Percentiles rank a stretch among this genome's conserved stretches.
These are phyloP conservation scores for Torymus texanus DNA, from an alignment of 2,888 invertebrate species.

Conservation along the genomic window DNA sequence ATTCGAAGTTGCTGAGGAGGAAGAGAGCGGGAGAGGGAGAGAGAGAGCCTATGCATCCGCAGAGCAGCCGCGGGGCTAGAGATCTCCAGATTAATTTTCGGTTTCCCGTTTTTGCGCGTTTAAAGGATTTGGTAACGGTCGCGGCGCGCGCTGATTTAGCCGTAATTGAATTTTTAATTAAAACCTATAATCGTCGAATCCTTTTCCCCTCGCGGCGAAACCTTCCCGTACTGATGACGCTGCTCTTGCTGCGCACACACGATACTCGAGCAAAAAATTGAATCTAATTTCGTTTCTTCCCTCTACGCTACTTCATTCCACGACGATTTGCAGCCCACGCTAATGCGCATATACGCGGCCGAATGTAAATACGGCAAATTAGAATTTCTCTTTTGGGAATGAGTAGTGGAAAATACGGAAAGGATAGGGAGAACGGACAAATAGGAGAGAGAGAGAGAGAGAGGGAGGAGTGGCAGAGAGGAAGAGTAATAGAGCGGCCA, in stretches of 20 bases:
- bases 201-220: background rate
- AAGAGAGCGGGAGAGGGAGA: background rate
- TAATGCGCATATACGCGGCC: background rate
- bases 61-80: conserved; percentile 35
- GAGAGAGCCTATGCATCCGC: background rate
- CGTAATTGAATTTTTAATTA: conserved; percentile 60
- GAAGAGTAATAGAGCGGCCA: no score
- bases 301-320: background rate
- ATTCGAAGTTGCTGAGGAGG: conserved; percentile 53
- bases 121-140: conserved; percentile 60
- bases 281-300: conserved; percentile 22
- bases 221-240: conserved; percentile 20
- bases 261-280: conserved; percentile 39
- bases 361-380: no score
- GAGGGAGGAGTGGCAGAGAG: no score
- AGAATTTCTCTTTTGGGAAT: no score
- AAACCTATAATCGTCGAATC: conserved; percentile 55
- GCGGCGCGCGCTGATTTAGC: conserved; percentile 47
- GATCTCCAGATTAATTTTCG: conserved; percentile 68
- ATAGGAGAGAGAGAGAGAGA: no score
- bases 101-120: conserved; percentile 68
- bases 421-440: no score
- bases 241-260: background rate
- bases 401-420: no score
- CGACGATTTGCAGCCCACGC: background rate